These are phyloP conservation scores for Nomia melanderi DNA, from an alignment of 1,140 invertebrate genomes.

Conservation along the genomic window DNA sequence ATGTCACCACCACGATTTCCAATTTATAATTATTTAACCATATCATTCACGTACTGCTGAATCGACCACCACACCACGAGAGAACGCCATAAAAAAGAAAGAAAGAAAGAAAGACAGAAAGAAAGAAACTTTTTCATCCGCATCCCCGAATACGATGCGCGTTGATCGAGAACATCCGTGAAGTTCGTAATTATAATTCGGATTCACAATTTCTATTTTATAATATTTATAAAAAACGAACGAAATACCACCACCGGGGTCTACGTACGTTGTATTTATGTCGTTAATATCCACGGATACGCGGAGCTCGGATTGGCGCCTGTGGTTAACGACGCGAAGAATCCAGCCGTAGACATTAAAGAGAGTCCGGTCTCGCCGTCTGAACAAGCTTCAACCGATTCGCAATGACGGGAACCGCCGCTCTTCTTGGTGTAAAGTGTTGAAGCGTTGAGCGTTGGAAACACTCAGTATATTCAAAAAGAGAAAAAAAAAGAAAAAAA, in stretches of 20 bases:
- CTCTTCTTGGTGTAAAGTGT: slow-evolving; percentile 27
- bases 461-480: slow-evolving; percentile 13
- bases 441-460: slow-evolving; percentile 42
- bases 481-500: no score
- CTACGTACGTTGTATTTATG: slow-evolving; percentile 20
- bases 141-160: slow-evolving; percentile 39
- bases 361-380: slow-evolving; percentile 10
- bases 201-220: slow-evolving; percentile 42
- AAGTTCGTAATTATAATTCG: slow-evolving; percentile 31
- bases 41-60: slow-evolving; percentile 49
- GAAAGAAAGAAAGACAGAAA: no score
- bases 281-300: slow-evolving; percentile 17
- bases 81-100: slow-evolving; percentile 26
- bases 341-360: slow-evolving; percentile 8
- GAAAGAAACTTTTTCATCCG: slow-evolving; percentile 7
- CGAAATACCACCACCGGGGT: background rate
- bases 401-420: slow-evolving; percentile 23
- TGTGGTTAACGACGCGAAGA: slow-evolving; percentile 18
- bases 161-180: slow-evolving; percentile 33
- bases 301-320: slow-evolving; percentile 1
- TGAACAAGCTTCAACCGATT: slow-evolving; percentile 29
- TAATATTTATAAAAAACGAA: slow-evolving; percentile 38
- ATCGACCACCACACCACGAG: slow-evolving; percentile 37
- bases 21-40: slow-evolving; percentile 70
- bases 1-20: slow-evolving; percentile 78